phyloP scores from a whole-genome alignment of 2,113 vertebrate species.

The Typhlomys cinereus region DNA sequence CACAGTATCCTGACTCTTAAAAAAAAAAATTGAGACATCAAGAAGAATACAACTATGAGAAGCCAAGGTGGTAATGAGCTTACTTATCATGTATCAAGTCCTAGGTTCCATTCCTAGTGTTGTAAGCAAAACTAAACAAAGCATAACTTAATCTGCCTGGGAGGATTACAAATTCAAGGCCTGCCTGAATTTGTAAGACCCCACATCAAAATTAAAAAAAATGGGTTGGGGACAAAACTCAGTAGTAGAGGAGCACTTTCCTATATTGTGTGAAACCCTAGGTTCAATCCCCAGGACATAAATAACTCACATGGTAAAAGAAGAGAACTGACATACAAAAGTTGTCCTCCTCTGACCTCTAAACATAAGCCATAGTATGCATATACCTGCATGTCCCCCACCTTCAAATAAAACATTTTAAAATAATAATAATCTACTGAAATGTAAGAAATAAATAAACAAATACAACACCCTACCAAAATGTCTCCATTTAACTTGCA shows the following conservation, averaged over 20 bases:
- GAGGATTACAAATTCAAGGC: not conserved
- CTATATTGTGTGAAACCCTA: not conserved
- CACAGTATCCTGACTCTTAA: not conserved
- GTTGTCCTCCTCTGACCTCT: too few species aligned
- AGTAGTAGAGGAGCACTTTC: not conserved
- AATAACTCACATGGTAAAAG: too few species aligned
- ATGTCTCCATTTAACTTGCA: not conserved
- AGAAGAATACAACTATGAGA: not conserved
- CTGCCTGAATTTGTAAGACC: not conserved
- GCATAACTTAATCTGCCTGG: not conserved
- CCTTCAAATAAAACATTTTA: too few species aligned
- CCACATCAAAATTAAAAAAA: not conserved
- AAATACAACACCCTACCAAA: not conserved
- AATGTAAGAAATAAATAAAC: not conserved
- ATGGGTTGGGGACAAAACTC: not conserved
- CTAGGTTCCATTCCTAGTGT: not conserved
- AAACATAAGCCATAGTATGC: not conserved
- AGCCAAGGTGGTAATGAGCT: not conserved
- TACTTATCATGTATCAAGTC: not conserved
- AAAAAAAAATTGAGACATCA: not conserved
- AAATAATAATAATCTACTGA: not conserved
- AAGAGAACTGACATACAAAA: too few species aligned
- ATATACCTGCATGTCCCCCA: not conserved
- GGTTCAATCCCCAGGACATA: not conserved
- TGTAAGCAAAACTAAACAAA: not conserved